Evolutionary conservation across 2,113 vertebrate genomes (phyloP).

Genomic region (Tachuris rubrigastra): DNA sequence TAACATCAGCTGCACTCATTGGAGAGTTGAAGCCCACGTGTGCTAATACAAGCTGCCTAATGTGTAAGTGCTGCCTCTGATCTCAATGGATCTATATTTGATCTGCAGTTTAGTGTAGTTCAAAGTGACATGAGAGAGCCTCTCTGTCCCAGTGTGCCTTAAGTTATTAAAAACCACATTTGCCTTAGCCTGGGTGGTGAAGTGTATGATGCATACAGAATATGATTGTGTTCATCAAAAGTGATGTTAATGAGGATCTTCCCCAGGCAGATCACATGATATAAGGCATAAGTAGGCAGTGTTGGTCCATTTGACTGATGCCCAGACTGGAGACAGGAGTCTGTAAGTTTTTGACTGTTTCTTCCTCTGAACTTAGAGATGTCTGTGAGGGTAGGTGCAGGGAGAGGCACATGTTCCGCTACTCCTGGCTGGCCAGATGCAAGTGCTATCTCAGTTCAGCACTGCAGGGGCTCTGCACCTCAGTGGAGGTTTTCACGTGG

Average conservation of each 20-base stretch:
- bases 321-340: not conserved
- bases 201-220: not conserved
- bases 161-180: not conserved
- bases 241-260: not conserved
- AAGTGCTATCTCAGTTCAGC: not conserved
- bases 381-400: rapidly evolving
- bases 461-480: not conserved
- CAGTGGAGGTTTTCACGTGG: not conserved
- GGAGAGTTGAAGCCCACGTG: not conserved
- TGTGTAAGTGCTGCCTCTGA: not conserved
- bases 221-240: not conserved
- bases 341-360: not conserved
- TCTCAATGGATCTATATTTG: not conserved
- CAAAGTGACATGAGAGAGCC: not conserved
- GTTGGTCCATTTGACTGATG: not conserved
- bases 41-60: not conserved
- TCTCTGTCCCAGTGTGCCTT: not conserved
- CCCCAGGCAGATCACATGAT: not conserved
- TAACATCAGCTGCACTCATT: not conserved
- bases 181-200: not conserved
- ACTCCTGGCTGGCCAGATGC: not conserved
- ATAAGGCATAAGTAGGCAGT: not conserved
- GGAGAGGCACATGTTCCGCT: not conserved
- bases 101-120: not conserved
- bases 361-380: not conserved